These are phyloP conservation scores for Metallyticus violacea DNA, from an alignment of 2,888 invertebrate species.

Conservation along the genomic window DNA sequence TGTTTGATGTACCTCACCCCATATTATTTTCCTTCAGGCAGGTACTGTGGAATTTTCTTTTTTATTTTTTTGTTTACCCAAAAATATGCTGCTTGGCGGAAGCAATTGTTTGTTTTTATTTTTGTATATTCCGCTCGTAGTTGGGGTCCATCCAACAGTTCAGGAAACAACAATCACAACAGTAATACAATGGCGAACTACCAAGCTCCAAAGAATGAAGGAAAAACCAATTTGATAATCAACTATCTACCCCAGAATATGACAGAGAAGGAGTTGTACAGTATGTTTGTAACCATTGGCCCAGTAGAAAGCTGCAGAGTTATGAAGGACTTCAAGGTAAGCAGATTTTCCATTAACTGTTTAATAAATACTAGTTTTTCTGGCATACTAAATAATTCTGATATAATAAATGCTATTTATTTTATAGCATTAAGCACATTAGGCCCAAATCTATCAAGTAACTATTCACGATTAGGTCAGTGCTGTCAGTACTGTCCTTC, in stretches of 20 bases:
- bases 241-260: constrained; percentile 94
- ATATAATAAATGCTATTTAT: too few species aligned
- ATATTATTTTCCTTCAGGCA: constrained; percentile 27
- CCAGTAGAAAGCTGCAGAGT: constrained; percentile 87
- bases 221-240: constrained; percentile 80
- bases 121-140: constrained; percentile 27
- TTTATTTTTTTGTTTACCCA: constrained; percentile 16
- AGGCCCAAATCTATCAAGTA: too few species aligned
- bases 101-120: constrained; percentile 26
- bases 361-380: too few species aligned
- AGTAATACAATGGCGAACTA: constrained; percentile 20
- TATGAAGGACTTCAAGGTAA: constrained; percentile 84
- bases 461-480: too few species aligned
- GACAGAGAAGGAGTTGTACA: constrained; percentile 85
- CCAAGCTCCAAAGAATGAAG: constrained; percentile 28
- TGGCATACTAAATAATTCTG: too few species aligned
- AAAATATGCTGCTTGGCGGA: constrained; percentile 22
- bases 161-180: constrained; percentile 14
- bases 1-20: constrained; percentile 14
- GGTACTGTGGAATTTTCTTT: constrained; percentile 20
- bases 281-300: constrained; percentile 85
- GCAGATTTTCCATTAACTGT: too few species aligned
- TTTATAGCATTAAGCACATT: too few species aligned
- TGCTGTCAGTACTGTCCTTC: too few species aligned
- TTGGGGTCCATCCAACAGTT: constrained; percentile 25